Percentiles rank a stretch among this genome's conserved stretches.
Evolutionary conservation across 53 echinoderm and acorn worm genomes (phyloP).

Genomic region (Astropecten irregularis): DNA sequence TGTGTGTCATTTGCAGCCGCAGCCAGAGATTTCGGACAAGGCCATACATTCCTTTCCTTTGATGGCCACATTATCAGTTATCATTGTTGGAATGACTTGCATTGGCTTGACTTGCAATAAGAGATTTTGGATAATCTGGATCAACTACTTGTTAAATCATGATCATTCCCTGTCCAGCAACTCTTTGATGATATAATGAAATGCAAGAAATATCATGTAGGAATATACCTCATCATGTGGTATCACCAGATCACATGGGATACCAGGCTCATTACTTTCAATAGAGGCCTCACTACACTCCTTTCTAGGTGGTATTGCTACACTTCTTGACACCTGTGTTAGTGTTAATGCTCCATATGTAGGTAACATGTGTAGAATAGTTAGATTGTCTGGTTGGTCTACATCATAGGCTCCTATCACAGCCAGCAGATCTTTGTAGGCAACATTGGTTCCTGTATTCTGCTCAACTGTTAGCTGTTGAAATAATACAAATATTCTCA

Average conservation of each 20-base stretch:
- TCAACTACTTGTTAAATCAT: background rate
- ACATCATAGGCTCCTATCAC: slow-evolving; percentile 61
- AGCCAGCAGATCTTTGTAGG: slow-evolving; percentile 28
- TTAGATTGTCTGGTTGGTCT: slow-evolving; percentile 36
- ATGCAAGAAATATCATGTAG: background rate
- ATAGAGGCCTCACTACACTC: background rate
- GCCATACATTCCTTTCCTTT: background rate
- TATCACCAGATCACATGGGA: slow-evolving; percentile 31
- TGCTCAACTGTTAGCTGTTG: slow-evolving; percentile 32
- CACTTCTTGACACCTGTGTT: background rate
- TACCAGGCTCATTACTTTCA: background rate
- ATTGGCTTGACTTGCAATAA: background rate
- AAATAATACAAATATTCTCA: background rate
- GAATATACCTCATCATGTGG: background rate
- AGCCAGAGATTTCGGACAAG: background rate
- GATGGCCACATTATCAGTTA: no score
- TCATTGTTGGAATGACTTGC: background rate
- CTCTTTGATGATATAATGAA: background rate
- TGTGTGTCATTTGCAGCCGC: no score
- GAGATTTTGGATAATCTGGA: background rate
- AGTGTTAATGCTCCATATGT: slow-evolving; percentile 24
- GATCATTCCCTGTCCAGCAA: background rate
- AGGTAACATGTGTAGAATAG: slow-evolving; percentile 6
- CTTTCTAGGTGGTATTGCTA: no score
- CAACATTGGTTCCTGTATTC: slow-evolving; percentile 29